Conservation (phyloP, 2,113 vertebrate species). For the Nothobranchius furzeri region DNA sequence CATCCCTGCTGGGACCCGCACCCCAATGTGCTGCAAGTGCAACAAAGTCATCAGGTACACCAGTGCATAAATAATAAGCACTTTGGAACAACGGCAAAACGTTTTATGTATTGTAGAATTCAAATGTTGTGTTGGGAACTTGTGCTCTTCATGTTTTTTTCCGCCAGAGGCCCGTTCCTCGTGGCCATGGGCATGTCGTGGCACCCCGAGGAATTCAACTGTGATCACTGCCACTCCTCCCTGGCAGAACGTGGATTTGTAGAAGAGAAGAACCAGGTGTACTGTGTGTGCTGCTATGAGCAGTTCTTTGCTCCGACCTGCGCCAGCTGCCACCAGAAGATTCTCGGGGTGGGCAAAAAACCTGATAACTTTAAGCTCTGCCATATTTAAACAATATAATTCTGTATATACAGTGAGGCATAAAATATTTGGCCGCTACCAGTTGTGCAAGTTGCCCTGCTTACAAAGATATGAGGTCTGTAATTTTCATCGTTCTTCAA, state of each 20-base stretch:
- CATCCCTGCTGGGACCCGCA: constrained; percentile 92
- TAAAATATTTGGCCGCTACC: too few relatives aligned
- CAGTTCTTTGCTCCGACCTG: constrained; percentile 94
- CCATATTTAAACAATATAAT: too few relatives aligned
- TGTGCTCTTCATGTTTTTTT: constrained; percentile 3
- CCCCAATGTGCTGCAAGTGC: constrained; percentile 93
- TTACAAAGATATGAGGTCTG: too few relatives aligned
- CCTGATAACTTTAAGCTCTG: not conserved
- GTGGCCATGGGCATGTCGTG: constrained; percentile 96
- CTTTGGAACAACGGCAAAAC: not conserved
- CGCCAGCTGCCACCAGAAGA: constrained; percentile 89
- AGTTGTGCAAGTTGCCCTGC: too few relatives aligned
- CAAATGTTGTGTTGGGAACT: not conserved
- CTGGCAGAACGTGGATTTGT: constrained; percentile 92
- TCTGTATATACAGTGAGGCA: too few relatives aligned
- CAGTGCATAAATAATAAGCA: not conserved
- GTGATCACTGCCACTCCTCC: constrained; percentile 89
- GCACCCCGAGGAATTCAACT: constrained; percentile 97
- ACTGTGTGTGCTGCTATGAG: constrained; percentile 93
- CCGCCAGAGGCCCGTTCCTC: constrained; percentile 90
- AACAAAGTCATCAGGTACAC: constrained; percentile 90
- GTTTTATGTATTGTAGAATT: not conserved
- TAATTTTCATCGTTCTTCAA: too few relatives aligned
- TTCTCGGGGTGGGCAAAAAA: constrained; percentile 88
- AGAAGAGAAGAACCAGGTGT: constrained; percentile 89